Evolutionary conservation across 2,113 vertebrate genomes (phyloP), one percentile per base, ranked within the genome.

Genomic region (Rhinolophus sinicus): DNA sequence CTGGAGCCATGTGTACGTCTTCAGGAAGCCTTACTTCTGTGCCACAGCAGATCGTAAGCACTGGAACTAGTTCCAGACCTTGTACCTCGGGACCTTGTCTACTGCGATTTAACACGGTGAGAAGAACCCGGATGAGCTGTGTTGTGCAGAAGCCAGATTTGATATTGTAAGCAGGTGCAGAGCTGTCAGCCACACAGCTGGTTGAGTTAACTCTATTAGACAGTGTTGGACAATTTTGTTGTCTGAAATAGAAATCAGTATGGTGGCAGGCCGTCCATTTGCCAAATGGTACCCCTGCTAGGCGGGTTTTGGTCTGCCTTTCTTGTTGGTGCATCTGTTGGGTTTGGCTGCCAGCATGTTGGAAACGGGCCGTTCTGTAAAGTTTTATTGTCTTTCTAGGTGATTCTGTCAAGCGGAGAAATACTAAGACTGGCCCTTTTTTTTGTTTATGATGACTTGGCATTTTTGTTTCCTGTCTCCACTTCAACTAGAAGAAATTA

Each of bases 171-270:
- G 92, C 97, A 96, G 97, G 85, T 96, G 97, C 90, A 14, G 67
- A 77, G 84, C 90, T 95, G 94, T 93, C 97, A 96, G 93, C 93
- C 88, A 80, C 88, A 82, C 96, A 97, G 97, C 96, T 97, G 95
- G 70, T 69, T 84, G 96, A 92, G 77, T 92, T 95, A 96, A 88
- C 93, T 95, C 85, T 72, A 70, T 89, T 81, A 96, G 93, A 84
- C 88, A 30, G 70, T 65, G 93, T 94, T 94, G 97, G 93, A 13
- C 78, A 30, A 88, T 96, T 86, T 76, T 90, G 62, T 81, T 64
- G 77, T 95, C 91, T 81, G 96, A 97, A 96, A 95, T 86, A 97
- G 94, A 94, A 97, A 88, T 62, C 78, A 70, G 76, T 72, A 44
- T 93, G 86, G 88, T 44, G 47, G 73, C 78, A 88, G 93, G 89